phyloP scores from a whole-genome alignment of 2,888 invertebrate species.

The Ctenicera cuprea region DNA sequence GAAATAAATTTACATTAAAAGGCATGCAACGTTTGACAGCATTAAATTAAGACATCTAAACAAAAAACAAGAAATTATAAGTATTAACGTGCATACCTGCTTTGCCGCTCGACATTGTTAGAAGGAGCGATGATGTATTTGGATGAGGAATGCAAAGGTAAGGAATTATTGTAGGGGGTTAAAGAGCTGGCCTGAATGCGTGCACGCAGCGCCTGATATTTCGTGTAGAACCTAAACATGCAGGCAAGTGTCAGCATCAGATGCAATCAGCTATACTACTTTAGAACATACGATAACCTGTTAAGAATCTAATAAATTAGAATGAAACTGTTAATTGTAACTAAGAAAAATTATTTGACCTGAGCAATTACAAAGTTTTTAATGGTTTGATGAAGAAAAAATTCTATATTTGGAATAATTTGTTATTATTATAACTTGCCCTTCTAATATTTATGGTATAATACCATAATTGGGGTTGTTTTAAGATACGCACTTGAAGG shows the following conservation, averaged over 20 bases:
- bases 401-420: too few relatives aligned
- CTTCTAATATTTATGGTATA: too few relatives aligned
- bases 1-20: constrained; percentile 4
- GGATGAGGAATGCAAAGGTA: constrained; percentile 63
- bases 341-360: background rate
- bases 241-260: constrained; percentile 66
- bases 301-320: constrained; percentile 4
- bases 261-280: constrained; percentile 64
- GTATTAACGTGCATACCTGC: constrained; percentile 68
- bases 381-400: too few relatives aligned
- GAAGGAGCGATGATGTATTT: constrained; percentile 66
- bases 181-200: constrained; percentile 92
- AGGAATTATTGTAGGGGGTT: constrained; percentile 77
- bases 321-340: constrained; percentile 35
- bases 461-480: too few relatives aligned
- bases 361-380: background rate
- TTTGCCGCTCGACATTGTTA: constrained; percentile 65
- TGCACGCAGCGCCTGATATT: constrained; percentile 90
- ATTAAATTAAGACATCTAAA: background rate
- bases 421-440: too few relatives aligned
- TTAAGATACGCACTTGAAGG: too few relatives aligned
- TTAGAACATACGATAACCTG: constrained; percentile 58
- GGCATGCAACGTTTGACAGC: constrained; percentile 1
- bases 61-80: constrained; percentile 45
- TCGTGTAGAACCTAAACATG: constrained; percentile 88